phyloP scores from a whole-genome alignment of 2,888 invertebrate species.

The Tipula confusa region DNA sequence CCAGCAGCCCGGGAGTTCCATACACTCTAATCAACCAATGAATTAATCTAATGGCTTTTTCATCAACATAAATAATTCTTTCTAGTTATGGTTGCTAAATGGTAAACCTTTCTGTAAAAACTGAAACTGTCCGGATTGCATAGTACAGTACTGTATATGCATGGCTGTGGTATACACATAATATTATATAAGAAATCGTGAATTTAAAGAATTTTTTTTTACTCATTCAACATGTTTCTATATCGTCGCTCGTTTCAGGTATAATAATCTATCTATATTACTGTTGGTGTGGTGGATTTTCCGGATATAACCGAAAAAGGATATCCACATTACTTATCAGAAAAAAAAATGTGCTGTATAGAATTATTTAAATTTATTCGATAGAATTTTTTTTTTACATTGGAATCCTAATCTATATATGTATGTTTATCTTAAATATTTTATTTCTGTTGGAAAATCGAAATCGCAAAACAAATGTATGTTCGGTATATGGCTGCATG shows the following conservation, averaged over 20 bases:
- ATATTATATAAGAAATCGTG: neutral
- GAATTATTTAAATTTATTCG: neutral
- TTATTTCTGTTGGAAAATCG: neutral
- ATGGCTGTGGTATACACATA: too few species aligned
- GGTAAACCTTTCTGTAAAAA: too few species aligned
- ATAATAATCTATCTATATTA: neutral
- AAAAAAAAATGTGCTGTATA: neutral
- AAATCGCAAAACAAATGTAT: neutral
- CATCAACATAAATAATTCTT: too few species aligned
- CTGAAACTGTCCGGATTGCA: too few species aligned
- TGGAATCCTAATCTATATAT: neutral
- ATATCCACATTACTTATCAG: slow-evolving; percentile 12
- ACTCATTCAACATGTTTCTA: neutral
- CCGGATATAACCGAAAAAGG: neutral
- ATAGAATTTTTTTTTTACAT: neutral
- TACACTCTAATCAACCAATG: too few species aligned
- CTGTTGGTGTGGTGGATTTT: neutral
- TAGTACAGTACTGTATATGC: too few species aligned
- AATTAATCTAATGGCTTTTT: too few species aligned
- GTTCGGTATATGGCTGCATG: neutral
- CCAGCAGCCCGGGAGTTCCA: too few species aligned
- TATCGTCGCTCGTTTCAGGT: neutral
- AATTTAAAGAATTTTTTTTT: neutral
- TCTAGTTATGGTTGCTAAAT: too few species aligned
- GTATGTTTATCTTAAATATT: neutral